Evolutionary conservation across 2,888 invertebrate species (phyloP), one percentile per base, ranked within the genome.

Genomic region (Theretra japonica): DNA sequence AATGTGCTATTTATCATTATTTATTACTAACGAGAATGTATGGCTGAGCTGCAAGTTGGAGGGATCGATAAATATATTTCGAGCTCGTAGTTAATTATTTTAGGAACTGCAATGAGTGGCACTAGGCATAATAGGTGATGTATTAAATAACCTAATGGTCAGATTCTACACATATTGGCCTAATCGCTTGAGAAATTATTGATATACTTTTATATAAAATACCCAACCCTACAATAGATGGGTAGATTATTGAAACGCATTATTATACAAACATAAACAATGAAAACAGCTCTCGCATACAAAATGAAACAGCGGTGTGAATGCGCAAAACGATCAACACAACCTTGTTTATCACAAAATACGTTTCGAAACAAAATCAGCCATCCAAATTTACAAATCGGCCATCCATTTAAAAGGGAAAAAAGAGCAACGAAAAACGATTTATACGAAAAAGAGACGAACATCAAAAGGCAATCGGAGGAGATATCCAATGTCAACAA

Each of bases 381-480:
- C 65, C n/a, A 65, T 71, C 62, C 53, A 62, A 62, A 70, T 71
- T 65, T 56, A 71, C 70, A 65, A 71, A 71, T 65, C 65, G 41
- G 41, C 70, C 65, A 60, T 65, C 62, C 70, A 71, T 71, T 70
- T 71, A 65, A 69, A 69, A 48, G 25, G 41, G 23, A 59, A 68
- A 71, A 53, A 76, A 74, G 70, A 69, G 74, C 73, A 71, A 72
- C 73, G 74, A 75, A 75, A 77, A 75, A 70, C 70, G 77, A 75
- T 81, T 79, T 75, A 78, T 72, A 70, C 71, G 70, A 57, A 75
- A 74, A 68, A 62, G 62, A 70, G 23, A 62, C 78, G 76, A 75
- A 86, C 85, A 84, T 88, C 87, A 89, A 90, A 89, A 82, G 87
- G 75, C 83, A 80, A 86, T 88, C 84, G 83, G 75, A 78, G 75